A percentile compares a stretch with the other conserved stretches of the same genome.
Evolutionary conservation across 1,140 invertebrate genomes (phyloP).

Genomic region (Drosophila miranda): DNA sequence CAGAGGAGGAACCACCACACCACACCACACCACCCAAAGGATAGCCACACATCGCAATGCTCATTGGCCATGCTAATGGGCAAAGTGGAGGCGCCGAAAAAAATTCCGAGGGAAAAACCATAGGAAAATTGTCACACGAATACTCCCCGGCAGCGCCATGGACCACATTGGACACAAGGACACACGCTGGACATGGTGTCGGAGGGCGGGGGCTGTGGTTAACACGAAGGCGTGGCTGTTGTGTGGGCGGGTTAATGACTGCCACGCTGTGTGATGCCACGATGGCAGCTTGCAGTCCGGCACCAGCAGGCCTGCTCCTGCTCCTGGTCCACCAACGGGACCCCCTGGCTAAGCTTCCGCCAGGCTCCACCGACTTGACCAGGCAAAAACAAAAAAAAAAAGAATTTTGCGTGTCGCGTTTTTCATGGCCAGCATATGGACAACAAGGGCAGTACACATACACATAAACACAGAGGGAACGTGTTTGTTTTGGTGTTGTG

Average conservation of each 20-base stretch:
- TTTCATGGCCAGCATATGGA: conserved; percentile 35
- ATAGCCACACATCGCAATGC: conserved; percentile 8
- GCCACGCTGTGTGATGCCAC: conserved; percentile 20
- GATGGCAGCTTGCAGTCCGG: conserved; percentile 14
- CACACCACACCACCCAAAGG: too few relatives aligned
- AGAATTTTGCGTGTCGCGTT: conserved; percentile 40
- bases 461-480: too few relatives aligned
- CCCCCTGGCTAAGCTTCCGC: background rate
- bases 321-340: conserved; percentile 3
- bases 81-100: conserved; percentile 21
- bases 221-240: conserved; percentile 12
- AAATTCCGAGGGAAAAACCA: conserved; percentile 18
- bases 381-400: conserved; percentile 8
- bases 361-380: conserved; percentile 17
- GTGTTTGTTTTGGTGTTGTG: background rate
- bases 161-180: background rate
- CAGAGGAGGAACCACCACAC: too few relatives aligned
- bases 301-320: conserved; percentile 4
- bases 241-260: conserved; percentile 38
- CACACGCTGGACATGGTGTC: conserved; percentile 2
- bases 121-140: conserved; percentile 36
- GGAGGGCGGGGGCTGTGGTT: conserved; percentile 14
- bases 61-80: conserved; percentile 28
- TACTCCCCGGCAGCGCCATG: conserved; percentile 18
- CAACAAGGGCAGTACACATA: background rate